Percentiles rank a stretch among this genome's conserved stretches.
These are phyloP conservation scores for Euzetes globulus DNA, from an alignment of 2,888 invertebrate genomes.

Conservation along the genomic window DNA sequence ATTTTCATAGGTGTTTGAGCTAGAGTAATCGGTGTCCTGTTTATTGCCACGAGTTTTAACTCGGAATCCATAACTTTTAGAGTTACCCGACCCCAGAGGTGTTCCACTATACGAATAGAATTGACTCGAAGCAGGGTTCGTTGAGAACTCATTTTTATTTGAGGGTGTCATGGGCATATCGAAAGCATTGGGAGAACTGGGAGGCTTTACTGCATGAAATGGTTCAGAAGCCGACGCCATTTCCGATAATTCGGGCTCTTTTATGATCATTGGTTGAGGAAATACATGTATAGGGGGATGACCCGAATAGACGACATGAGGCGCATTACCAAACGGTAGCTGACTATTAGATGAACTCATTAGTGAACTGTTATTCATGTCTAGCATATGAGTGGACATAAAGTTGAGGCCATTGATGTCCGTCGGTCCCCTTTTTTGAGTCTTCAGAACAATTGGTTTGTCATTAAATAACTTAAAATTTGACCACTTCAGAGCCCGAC, in stretches of 20 bases:
- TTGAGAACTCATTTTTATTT: neutral
- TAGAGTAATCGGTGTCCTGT: conserved; percentile 10
- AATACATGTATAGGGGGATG: conserved; percentile 47
- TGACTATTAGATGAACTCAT: conserved; percentile 3
- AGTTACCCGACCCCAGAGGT: neutral
- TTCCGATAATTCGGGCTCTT: conserved; percentile 2
- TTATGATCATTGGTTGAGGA: conserved; percentile 43
- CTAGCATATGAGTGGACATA: neutral
- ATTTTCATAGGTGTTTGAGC: conserved; percentile 7
- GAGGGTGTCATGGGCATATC: neutral
- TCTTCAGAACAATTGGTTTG: neutral
- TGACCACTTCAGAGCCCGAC: conserved; percentile 32
- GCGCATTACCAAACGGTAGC: conserved; percentile 36
- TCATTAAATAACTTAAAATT: conserved; percentile 34
- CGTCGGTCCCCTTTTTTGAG: neutral
- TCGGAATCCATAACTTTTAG: conserved; percentile 14
- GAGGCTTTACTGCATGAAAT: neutral
- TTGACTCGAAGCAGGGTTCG: neutral
- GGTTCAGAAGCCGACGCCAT: neutral
- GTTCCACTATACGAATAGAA: neutral
- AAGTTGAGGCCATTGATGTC: neutral
- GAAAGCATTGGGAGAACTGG: neutral
- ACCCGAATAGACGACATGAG: conserved; percentile 46
- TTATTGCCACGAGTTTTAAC: conserved; percentile 13
- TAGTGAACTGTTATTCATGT: neutral